Percentiles rank a stretch among this genome's conserved stretches.
Evolutionary conservation across 2,888 invertebrate genomes (phyloP).

Genomic region (Xestia rhomboidea): DNA sequence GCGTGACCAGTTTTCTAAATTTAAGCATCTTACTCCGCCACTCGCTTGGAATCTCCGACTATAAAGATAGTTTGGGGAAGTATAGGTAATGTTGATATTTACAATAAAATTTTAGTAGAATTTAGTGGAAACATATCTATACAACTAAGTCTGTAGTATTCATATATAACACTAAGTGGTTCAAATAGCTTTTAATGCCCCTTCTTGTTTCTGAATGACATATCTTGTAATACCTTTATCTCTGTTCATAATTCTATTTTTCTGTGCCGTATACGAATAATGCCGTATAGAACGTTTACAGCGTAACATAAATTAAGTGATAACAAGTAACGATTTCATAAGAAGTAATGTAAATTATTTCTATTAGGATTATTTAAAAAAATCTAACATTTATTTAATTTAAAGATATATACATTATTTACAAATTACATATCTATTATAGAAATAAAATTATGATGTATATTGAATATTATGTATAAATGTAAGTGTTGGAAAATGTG

Average conservation of each 20-base stretch:
- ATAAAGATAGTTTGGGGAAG: background rate
- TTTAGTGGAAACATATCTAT: background rate
- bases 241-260: background rate
- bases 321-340: conserved; percentile 6
- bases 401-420: no score
- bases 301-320: background rate
- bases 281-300: background rate
- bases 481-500: no score
- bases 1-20: conserved; percentile 14
- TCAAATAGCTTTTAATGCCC: background rate
- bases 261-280: no score
- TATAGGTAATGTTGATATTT: background rate
- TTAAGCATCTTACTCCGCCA: background rate
- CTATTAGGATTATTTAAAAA: background rate
- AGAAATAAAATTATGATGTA: no score
- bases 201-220: background rate
- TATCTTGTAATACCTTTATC: background rate
- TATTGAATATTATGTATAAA: no score
- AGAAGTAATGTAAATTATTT: background rate
- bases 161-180: background rate
- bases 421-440: no score
- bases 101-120: background rate
- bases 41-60: conserved; percentile 27
- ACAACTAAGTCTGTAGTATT: no score
- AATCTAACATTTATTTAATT: no score